Conservation (phyloP, 1,140 invertebrate genomes). For the Tyrophagus putrescentiae region DNA sequence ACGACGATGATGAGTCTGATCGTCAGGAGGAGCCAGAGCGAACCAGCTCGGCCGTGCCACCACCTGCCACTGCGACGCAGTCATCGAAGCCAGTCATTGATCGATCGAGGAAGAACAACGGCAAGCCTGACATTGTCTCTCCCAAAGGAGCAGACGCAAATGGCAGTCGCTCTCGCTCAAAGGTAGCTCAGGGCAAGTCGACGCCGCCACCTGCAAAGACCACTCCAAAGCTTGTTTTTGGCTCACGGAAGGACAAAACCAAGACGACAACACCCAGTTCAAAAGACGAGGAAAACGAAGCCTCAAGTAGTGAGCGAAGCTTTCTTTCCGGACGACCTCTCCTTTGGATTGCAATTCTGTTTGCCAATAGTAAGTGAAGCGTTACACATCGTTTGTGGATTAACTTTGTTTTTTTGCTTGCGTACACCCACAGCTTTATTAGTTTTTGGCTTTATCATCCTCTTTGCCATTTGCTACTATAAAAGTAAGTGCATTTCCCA, state of each 20-base stretch:
- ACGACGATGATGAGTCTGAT: background rate
- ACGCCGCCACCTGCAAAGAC: background rate
- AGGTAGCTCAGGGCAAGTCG: too few species aligned
- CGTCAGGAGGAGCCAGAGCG: background rate
- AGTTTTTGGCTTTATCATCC: slow-evolving; percentile 5
- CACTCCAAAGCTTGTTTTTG: slow-evolving; percentile 6
- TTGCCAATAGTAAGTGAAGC: too few species aligned
- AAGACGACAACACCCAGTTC: background rate
- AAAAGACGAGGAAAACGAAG: background rate
- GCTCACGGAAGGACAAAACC: background rate
- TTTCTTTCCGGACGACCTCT: background rate
- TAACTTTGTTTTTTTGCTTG: too few species aligned
- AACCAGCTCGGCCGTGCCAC: background rate
- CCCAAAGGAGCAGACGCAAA: too few species aligned
- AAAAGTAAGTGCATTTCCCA: background rate
- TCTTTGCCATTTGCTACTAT: slow-evolving; percentile 9
- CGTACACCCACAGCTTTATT: too few species aligned
- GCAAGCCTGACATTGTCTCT: slow-evolving; percentile 2
- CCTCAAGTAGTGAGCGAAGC: background rate
- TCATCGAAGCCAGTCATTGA: background rate
- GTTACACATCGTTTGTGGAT: too few species aligned
- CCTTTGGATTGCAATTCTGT: slow-evolving; percentile 7
- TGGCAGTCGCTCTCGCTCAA: background rate
- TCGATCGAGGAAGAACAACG: background rate
- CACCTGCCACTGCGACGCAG: background rate